Evolutionary conservation across 2,113 vertebrate genomes (phyloP).

Genomic region (Austrofundulus limnaeus): DNA sequence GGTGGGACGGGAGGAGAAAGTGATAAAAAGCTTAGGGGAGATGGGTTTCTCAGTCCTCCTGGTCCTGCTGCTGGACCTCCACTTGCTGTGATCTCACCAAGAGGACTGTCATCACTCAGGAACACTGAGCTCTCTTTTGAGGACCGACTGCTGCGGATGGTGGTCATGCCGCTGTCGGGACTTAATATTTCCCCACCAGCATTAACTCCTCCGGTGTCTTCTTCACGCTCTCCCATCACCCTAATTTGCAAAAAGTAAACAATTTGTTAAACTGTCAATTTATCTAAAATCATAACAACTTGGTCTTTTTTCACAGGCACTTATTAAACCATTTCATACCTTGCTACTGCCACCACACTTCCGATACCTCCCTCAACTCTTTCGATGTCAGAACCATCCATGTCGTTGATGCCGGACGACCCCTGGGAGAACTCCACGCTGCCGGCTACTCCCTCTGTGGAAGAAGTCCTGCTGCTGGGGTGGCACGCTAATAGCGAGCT

Average conservation of each 20-base stretch:
- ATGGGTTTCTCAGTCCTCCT: conserved; percentile 79
- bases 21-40: conserved; percentile 81
- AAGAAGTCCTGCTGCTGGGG: conserved; percentile 90
- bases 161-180: conserved; percentile 92
- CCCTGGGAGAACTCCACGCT: conserved; percentile 93
- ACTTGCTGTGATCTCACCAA: conserved; percentile 79
- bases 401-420: conserved; percentile 91
- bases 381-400: conserved; percentile 89
- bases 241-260: conserved; percentile 33
- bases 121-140: conserved; percentile 96
- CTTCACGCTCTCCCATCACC: conserved; percentile 79
- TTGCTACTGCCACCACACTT: conserved; percentile 53
- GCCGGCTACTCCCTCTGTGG: conserved; percentile 93
- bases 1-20: conserved; percentile 77
- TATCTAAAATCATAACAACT: neutral
- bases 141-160: conserved; percentile 91
- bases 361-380: conserved; percentile 49
- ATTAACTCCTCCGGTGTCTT: conserved; percentile 53
- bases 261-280: neutral
- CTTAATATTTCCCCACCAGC: conserved; percentile 85
- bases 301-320: neutral
- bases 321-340: conserved; percentile 35
- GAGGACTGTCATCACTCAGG: conserved; percentile 92
- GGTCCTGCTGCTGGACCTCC: conserved; percentile 36
- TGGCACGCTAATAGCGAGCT: conserved; percentile 80